Evolutionary conservation across 2,888 invertebrate species (phyloP), one percentile per base, ranked within the genome.

Genomic region (Chaetogeoica ovagalla): DNA sequence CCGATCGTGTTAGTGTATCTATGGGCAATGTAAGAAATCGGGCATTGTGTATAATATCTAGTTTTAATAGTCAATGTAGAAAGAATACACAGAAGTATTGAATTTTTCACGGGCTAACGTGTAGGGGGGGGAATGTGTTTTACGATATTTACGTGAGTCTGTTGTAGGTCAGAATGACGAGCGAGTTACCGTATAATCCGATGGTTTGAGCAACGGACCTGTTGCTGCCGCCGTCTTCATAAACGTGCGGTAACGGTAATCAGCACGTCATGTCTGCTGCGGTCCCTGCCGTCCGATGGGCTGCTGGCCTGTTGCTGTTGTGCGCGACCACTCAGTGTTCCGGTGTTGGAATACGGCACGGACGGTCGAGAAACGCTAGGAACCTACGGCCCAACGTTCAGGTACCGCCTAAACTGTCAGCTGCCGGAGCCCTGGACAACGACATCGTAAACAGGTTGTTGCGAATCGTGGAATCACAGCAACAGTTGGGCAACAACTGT

Each of bases 391-490:
- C 65, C 0, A 66, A 57, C 43, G 19, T 9, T 4, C 75, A 57
- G 39, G 15, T 39, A 23, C 55, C 75, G 39, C 5, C 19, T 17
- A 75, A 57, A 17, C 23, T 37, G 8, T 13, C 66, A 21, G 37
- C 21, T 21, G 17, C 17, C 19, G 55, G 30, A 17, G 55, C 5
- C 1, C 57, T 39, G 21, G 75, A 75, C 39, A 75, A 75, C 65
- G 96, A 96, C 86, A 92, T 96, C 81, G 95, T 97, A 37, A 95
- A 96, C 66, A 91, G 93, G 83, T 96, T 97, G 86, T 88, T 97
- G 84, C 90, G 94, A 84, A 93, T 95, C 83, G 96, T 97, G 83
- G 97, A 97, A 86, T 93, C 94, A 55, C 96, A 96, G 87, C 95
- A 96, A 87, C 89, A 93, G 82, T 88, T 96, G 81, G 96, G 96